Evolutionary conservation across 2,888 invertebrate genomes (phyloP), one percentile per base, ranked within the genome.

Genomic region (Ramazzottius varieornatus): DNA sequence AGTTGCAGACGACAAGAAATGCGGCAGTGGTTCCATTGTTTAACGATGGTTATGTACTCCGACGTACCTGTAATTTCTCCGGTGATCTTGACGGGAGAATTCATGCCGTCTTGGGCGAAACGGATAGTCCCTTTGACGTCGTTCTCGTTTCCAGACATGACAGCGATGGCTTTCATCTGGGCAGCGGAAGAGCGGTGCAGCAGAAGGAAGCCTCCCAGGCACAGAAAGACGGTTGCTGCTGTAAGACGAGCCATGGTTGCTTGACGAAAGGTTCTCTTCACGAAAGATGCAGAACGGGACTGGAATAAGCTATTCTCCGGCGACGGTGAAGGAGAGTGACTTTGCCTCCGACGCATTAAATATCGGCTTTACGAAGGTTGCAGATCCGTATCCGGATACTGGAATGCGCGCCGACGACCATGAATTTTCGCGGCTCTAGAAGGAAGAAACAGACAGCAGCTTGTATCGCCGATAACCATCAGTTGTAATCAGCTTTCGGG

Each of bases 21-120:
- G n/a, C n/a, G n/a, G n/a, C n/a, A n/a, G n/a, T n/a, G n/a, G n/a
- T n/a, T n/a, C n/a, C n/a, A n/a, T n/a, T n/a, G n/a, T n/a, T n/a
- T n/a, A n/a, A n/a, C n/a, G n/a, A n/a, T n/a, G n/a, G n/a, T n/a
- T n/a, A n/a, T n/a, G n/a, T n/a, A n/a, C n/a, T 8, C 29, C 54
- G 24, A 16, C 29, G 54, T 29, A 33, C 64, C 64, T 16, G 16
- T 64, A n/a, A 64, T 64, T 8, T 64, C 64, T n/a, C 64, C 64
- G 33, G n/a, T 32, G 33, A 64, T 33, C 16, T 64, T 13, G 20
- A 64, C 32, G 4, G 54, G 54, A 29, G n/a, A 16, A 24, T 29
- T 40, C 40, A 13, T 4, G 20, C 54, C 54, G 29, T 13, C 24
- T 54, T 54, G 13, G 8, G 8, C 54, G n/a, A 54, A 54, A 29